phyloP scores from a whole-genome alignment of 2,797 vertebrate genomes.

The Acipenser ruthenus region DNA sequence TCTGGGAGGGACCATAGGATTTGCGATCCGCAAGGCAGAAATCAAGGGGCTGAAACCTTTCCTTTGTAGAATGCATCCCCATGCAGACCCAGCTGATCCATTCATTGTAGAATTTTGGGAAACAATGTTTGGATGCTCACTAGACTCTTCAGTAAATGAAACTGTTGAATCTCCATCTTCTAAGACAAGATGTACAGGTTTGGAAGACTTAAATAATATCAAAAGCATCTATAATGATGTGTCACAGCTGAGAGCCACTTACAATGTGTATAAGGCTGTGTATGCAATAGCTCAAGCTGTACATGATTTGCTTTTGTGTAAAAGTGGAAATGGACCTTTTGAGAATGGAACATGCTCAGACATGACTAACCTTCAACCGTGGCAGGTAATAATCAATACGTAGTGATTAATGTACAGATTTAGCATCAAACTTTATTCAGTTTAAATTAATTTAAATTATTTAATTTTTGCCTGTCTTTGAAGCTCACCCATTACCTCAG shows the following conservation, averaged over 20 bases:
- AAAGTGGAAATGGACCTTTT: slow-evolving; percentile 32
- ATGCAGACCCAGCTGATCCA: slow-evolving; percentile 21
- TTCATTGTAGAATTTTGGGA: slow-evolving; percentile 43
- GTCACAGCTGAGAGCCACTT: slow-evolving; percentile 35
- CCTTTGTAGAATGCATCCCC: slow-evolving; percentile 28
- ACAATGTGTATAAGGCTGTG: slow-evolving; percentile 45
- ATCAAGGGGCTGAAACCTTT: slow-evolving; percentile 35
- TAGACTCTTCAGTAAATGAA: slow-evolving; percentile 8
- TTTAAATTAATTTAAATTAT: neutral
- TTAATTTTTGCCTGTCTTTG: neutral
- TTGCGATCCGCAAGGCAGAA: slow-evolving; percentile 31
- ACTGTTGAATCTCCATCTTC: neutral
- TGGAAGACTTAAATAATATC: slow-evolving; percentile 29
- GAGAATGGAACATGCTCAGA: slow-evolving; percentile 28
- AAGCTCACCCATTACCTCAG: slow-evolving; percentile 34
- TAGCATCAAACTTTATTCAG: neutral
- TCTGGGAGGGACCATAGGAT: slow-evolving; percentile 37
- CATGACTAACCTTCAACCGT: slow-evolving; percentile 28
- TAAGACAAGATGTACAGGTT: slow-evolving; percentile 29
- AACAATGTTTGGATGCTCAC: slow-evolving; percentile 35
- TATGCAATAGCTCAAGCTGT: slow-evolving; percentile 40
- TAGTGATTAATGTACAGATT: neutral
- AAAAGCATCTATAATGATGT: slow-evolving; percentile 32
- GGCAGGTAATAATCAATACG: slow-evolving; percentile 21
- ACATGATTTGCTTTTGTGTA: slow-evolving; percentile 35